Evolutionary conservation across 2,888 invertebrate species (phyloP), one percentile per base, ranked within the genome.

Genomic region (Drosophila pegasa): DNA sequence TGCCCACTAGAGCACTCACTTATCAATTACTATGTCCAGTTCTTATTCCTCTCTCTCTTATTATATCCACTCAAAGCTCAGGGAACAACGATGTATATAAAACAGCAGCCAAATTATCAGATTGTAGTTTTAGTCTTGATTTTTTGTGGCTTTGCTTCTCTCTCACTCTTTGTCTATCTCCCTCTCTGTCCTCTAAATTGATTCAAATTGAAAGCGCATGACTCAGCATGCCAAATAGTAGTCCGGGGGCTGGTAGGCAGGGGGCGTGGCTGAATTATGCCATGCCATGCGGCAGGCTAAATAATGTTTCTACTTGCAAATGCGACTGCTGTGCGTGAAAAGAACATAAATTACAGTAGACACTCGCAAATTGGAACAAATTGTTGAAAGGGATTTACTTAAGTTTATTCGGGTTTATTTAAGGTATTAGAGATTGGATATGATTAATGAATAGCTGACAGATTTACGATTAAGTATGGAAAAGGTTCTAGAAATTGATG

Each of bases 131-230:
- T 69, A 69, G 69, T 78, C 76, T 79, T 64, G 50, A 50, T 52
- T 38, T 37, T 80, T 74, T 72, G 55, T 71, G 61, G 59, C 73
- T 66, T 22, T 67, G 78, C 75, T 71, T 60, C 56, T 77, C 6
- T 16, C 1, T 12, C 18, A 10, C 10, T 16, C 10, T 45, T 27
- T 12, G 27, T 31, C 18, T 14, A 7, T 18, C 43, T 45, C 14
- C 29, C 8, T 20, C 2, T 31, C 78, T 57, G 18, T 31, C 65
- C 68, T 67, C 66, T 85, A 83, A 88, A 88, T 88, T 86, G 87
- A 86, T 75, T 88, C 78, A 71, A 86, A 88, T 88, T 86, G 87
- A 80, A 80, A 61, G 84, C 84, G 78, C 88, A 86, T 86, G 85
- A 86, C 87, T 88, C 88, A 86, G 87, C 87, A 75, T 58, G 69